Base-by-base conservation (phyloP, 1,140 invertebrate genomes). In the Drosophila mayri region DNA sequence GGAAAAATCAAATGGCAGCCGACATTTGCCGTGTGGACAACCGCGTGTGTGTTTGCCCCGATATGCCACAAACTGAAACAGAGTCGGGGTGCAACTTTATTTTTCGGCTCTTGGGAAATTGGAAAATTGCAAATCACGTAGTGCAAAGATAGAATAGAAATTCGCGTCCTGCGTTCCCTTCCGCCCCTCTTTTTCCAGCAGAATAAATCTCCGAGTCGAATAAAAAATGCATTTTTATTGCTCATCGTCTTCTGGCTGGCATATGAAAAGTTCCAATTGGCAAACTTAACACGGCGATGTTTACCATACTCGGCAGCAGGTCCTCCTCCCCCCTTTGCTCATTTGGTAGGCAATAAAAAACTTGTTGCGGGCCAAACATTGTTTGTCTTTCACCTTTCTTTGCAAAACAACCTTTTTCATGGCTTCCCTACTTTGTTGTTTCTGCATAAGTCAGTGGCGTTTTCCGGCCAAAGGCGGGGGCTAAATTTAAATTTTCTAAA, bases 271-370 rank as follows among this genome's bases (percentile, higher is more conserved):
- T 55, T 76, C 37, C 77, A 62, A 85, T 77, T 57, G 77, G 57
- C 52, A 32, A 82, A 75, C 74, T 76, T 77, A 77, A 67, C 61
- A 41, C 49, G 59, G 38, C 18, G 28, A 28, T 47, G 62, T 38
- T 76, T 60, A 61, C 71, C 52, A 63, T 41, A 60, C 55, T 43
- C 50, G 22, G 22, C 30, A 52, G 50, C n/a, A 38, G 46, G n/a
- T 22, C 35, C 58, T 49, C 44, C 58, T 18, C 18, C 38, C 54
- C 28, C 18, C 41, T 52, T 35, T 57, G 76, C 85, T 87, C 84
- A 87, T 87, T 87, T 87, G 84, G 85, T 84, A 87, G 83, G 84
- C 84, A 87, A 87, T 88, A 87, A 81, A 86, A 83, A 60, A 80
- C 80, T 88, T 88, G 80, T 84, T 88, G 84, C 68, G 52, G 61